Evolutionary conservation across 2,888 invertebrate species (phyloP), one percentile per base, ranked within the genome.

Genomic region (Fragum sueziense): DNA sequence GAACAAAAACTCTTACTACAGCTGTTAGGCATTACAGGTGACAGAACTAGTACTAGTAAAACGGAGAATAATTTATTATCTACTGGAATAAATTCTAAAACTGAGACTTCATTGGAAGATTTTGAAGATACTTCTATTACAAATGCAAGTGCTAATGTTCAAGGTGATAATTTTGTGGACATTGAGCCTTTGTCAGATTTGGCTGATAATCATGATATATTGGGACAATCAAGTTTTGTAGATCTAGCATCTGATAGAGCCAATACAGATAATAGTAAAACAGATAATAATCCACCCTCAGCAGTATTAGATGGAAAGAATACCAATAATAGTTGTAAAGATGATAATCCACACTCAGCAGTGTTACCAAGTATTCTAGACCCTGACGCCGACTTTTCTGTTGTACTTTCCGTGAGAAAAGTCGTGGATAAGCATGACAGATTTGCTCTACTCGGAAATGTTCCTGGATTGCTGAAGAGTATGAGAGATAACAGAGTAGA

Each of bases 391-490:
- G 70, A 79, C 31, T 59, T 72, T 27, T 47, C 54, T 6, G 51
- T 69, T 11, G 65, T 79, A 11, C n/a, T 83, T 2, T 57, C 77
- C 14, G 22, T 85, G 7, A 27, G 59, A n/a, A 31, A 68, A 25
- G 25, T 85, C n/a, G 69, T 62, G 33, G 33, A 34, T 20, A 74
- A 85, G 1, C 68, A 76, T 52, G 88, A 88, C 20, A 85, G 92
- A 22, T 85, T 93, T 7, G 86, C 88, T n/a, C 93, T 98, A 33
- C 93, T 97, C 51, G 98, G 98, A 25, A 98, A 98, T 0, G 93
- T 95, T 52, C 94, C 95, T 0, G 96, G 96, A n/a, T 95, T 97
- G 88, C 91, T 98, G 0, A 93, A 95, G 69, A 95, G 95, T 91
- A 97, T 98, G 97, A 92, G 95, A 77, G 91, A 92, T 0, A 94